Evolutionary conservation across 2,888 invertebrate species (phyloP).

Genomic region (Ischnura elegans): DNA sequence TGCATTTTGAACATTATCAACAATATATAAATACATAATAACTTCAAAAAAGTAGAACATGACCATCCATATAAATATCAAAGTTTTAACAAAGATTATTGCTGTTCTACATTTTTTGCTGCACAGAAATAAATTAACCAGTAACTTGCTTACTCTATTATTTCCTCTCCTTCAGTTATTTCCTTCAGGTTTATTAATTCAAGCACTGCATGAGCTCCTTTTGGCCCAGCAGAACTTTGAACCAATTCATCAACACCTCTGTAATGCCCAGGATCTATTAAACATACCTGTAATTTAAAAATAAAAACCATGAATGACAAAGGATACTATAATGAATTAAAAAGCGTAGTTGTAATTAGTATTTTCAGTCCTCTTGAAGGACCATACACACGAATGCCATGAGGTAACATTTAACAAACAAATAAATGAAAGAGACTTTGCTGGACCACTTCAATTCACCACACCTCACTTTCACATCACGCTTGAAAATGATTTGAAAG

Average conservation of each 20-base stretch:
- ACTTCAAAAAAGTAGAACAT: no score
- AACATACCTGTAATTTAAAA: constrained; percentile 77
- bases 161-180: constrained; percentile 92
- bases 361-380: no score
- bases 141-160: constrained; percentile 79
- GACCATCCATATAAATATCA: neutral
- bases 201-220: constrained; percentile 83
- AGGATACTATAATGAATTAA: no score
- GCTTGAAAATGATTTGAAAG: no score
- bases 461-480: no score
- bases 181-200: constrained; percentile 96
- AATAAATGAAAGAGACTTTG: no score
- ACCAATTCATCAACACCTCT: constrained; percentile 93
- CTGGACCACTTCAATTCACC: no score
- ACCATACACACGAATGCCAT: no score
- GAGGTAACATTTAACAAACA: no score
- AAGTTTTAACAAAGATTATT: neutral
- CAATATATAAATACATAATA: neutral
- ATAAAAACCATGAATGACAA: no score
- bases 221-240: constrained; percentile 90
- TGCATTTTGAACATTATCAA: neutral
- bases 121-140: neutral
- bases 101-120: neutral
- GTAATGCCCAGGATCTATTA: constrained; percentile 96
- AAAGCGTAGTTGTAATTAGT: no score